Evolutionary conservation across 2,888 invertebrate genomes (phyloP), one percentile per base, ranked within the genome.

Genomic region (Diarsia mendica): DNA sequence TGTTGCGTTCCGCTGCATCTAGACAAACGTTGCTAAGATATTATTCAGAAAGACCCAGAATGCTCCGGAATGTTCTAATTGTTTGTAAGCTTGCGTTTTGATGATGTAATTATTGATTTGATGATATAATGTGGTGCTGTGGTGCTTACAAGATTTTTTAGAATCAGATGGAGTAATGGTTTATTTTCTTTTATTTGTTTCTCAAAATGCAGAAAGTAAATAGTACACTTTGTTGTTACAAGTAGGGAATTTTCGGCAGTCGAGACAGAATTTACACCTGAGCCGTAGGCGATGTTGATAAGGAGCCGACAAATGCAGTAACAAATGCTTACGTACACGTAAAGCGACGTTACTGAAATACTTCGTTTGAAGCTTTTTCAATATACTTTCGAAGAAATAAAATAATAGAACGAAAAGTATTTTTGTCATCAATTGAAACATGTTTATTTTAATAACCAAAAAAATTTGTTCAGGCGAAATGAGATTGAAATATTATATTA

Each of bases 1-100:
- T 82, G 83, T 82, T 76, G 78, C 87, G 84, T 85, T 80, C 81
- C 72, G 79, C 73, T 81, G 78, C 79, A 84, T 74, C 82, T 75
- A 67, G 44, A 84, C 64, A 77, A 70, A 77, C 49, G 44, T 44
- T 51, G 39, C 53, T 51, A 61, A 69, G 23, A 58, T 11, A 64
- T 55, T 68, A 65, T 61, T 63, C 55, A 68, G 46, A 77, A 60
- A 28, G n/a, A 44, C 0, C 23, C 49, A 46, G 46, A 63, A 46
- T 58, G 11, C 58, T 48, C 51, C 63, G 33, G 46, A 72, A 46
- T 65, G 10, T 33, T 69, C n/a, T 53, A 79, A 58, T 65, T 65
- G 18, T 58, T 51, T 49, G 18, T 51, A 55, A 55, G 55, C 23
- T 55, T 55, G 51, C 13, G 55, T 79, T 64, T 64, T 77, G 23